Evolutionary conservation across 1,140 invertebrate genomes (phyloP), one percentile per base, ranked within the genome.

Genomic region (Cotesia vestalis): DNA sequence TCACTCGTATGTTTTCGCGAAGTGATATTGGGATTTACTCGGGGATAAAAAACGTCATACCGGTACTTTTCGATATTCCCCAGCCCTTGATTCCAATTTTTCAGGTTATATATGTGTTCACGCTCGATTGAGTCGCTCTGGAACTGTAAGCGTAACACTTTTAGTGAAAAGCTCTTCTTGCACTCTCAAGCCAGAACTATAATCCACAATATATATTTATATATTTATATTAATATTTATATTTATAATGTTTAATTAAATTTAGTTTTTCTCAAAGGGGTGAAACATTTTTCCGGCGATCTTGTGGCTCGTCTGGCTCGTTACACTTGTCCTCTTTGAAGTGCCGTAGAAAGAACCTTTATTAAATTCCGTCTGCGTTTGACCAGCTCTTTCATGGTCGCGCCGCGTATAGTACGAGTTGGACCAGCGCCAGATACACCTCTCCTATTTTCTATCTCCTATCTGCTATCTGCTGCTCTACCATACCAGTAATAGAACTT

Each of bases 361-460:
- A 78, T 78, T 75, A 73, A 74, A 74, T 76, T 76, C 62, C 66
- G 69, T 69, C 36, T 64, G 62, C 57, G 66, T 69, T 69, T 38
- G 71, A 63, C 53, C 67, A 53, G 71, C 60, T 69, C 59, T 66
- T 59, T 51, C 36, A 72, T 51, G 38, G 53, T 68, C 71, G 64
- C 66, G 63, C 20, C 38, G 52, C 72, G 60, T 73, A 52, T 52
- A 66, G 72, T 76, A 68, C 62, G 69, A 69, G 76, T 74, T 77
- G 75, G 75, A 74, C 52, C 53, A 9, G 34, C 51, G 75, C 77
- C 76, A 78, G 72, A 46, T 46, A 6, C 11, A 46, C 40, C 1
- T 11, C 40, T 46, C 40, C 27, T 27, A 27, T 27, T 27, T 27
- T 27, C 27, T 27, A 27, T 27, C 27, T 27, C 27, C 27, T 27